phyloP scores from a whole-genome alignment of 2,797 vertebrate species.

The Gallinago nigripennis region DNA sequence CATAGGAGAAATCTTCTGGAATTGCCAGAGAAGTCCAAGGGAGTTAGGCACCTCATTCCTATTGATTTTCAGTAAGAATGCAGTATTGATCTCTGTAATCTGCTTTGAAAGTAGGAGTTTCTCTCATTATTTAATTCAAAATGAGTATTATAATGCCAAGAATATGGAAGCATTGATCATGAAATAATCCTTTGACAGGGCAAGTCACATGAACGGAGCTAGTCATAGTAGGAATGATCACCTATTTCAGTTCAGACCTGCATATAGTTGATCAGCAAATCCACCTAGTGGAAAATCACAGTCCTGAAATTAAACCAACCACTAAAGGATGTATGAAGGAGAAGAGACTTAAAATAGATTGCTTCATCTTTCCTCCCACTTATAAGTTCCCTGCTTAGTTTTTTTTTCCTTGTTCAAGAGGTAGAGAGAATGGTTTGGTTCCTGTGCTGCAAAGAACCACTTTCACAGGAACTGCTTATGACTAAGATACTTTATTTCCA shows the following conservation, averaged over 20 bases:
- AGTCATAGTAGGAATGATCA: neutral
- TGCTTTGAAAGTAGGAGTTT: neutral
- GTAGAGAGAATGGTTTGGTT: neutral
- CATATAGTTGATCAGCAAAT: neutral
- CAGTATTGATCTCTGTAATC: neutral
- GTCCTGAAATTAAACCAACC: neutral
- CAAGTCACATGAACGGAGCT: neutral
- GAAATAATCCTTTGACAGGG: neutral
- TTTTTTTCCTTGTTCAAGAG: neutral
- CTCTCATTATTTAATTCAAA: neutral
- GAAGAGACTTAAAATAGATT: neutral
- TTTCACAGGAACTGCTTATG: neutral
- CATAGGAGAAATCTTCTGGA: neutral
- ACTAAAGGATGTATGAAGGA: neutral
- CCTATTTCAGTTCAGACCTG: neutral
- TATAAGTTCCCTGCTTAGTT: neutral
- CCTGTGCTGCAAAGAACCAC: neutral
- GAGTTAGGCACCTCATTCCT: neutral
- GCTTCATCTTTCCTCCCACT: neutral
- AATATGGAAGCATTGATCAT: neutral
- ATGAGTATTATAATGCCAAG: neutral
- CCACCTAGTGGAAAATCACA: neutral
- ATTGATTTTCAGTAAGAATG: neutral
- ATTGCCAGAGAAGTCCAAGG: neutral
- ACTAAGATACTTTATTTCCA: conserved; percentile 17